A percentile compares a stretch with the other conserved stretches of the same genome.
These are phyloP conservation scores for Himalopsyche tibetana DNA, from an alignment of 2,888 invertebrate species.

Conservation along the genomic window DNA sequence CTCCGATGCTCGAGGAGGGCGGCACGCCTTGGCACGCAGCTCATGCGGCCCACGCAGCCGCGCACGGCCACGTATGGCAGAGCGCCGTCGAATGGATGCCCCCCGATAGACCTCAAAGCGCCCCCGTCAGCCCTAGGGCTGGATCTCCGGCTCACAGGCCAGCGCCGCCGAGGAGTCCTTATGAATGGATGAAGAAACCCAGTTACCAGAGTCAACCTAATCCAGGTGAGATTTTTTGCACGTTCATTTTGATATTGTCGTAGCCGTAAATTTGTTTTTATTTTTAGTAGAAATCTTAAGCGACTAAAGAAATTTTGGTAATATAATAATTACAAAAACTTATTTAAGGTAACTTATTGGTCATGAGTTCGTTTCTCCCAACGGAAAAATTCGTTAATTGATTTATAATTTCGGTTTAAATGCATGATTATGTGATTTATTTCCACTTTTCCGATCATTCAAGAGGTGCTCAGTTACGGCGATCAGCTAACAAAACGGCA, in stretches of 20 bases:
- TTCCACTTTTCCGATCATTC: too few relatives aligned
- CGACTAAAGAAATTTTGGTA: too few relatives aligned
- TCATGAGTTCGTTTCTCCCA: too few relatives aligned
- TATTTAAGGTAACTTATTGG: too few relatives aligned
- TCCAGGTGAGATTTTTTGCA: conserved; percentile 80
- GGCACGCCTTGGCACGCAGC: conserved; percentile 70
- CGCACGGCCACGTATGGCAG: conserved; percentile 73
- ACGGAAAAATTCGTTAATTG: too few relatives aligned
- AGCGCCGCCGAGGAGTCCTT: conserved; percentile 87
- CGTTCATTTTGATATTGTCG: not conserved
- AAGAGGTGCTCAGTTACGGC: too few relatives aligned
- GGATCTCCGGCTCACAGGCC: conserved; percentile 75
- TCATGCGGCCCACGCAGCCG: conserved; percentile 67
- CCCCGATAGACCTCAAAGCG: conserved; percentile 73
- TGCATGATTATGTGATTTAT: too few relatives aligned
- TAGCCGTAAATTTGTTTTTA: not conserved
- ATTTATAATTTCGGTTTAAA: too few relatives aligned
- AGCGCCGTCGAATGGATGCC: conserved; percentile 65
- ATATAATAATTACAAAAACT: too few relatives aligned
- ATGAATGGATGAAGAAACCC: conserved; percentile 95
- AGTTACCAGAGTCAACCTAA: conserved; percentile 90
- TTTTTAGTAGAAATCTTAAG: too few relatives aligned
- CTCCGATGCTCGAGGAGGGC: conserved; percentile 68
- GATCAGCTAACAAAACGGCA: too few relatives aligned
- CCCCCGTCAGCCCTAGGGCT: conserved; percentile 77